Evolutionary conservation across 2,888 invertebrate species (phyloP), one percentile per base, ranked within the genome.

Genomic region (Megaustenia siamemsis): DNA sequence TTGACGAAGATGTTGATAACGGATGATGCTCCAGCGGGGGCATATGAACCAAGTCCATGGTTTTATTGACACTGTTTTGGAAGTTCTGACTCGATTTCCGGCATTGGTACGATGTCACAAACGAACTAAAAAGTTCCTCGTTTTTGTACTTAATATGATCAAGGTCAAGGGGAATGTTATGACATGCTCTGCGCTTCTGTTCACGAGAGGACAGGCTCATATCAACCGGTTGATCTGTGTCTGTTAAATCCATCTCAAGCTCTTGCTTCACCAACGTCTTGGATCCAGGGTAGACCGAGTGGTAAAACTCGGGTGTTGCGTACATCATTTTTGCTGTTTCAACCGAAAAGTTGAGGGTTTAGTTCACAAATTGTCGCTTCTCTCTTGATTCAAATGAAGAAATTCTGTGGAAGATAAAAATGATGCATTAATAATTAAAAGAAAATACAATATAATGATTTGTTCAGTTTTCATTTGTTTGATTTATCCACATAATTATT

Each of bases 121-220:
- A 71, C 21, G 21, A 40, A 6, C 45, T 24, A 38, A 1, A 69
- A 18, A 81, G 18, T 35, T 81, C 38, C 1, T 69, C 18, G 15
- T n/a, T 63, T 0, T 78, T 45, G 5, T 43, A 21, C 0, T n/a
- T 32, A 28, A 66, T 2, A 28, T 15, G 6, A 18, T 66, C 66
- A 12, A 40, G 15, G 18, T 24, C n/a, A 5, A 43, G 18, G 18
- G 78, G 24, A 10, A 77, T 60, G 8, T 38, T 15, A 28, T 24
- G 56, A 18, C 5, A 49, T 3, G 32, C 32, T 43, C 49, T 49
- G 38, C 56, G 28, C 24, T 81, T 43, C 32, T 56, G 56, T 4
- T 71, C 71, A n/a, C 71, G 60, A 12, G 69, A 24, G 18, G 81
- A 12, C 0, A 81, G 40, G 32, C 71, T 81, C 81, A 81, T 81